These are phyloP conservation scores for Apogon hyalosoma DNA, from an alignment of 2,797 vertebrate genomes.

Conservation along the genomic window DNA sequence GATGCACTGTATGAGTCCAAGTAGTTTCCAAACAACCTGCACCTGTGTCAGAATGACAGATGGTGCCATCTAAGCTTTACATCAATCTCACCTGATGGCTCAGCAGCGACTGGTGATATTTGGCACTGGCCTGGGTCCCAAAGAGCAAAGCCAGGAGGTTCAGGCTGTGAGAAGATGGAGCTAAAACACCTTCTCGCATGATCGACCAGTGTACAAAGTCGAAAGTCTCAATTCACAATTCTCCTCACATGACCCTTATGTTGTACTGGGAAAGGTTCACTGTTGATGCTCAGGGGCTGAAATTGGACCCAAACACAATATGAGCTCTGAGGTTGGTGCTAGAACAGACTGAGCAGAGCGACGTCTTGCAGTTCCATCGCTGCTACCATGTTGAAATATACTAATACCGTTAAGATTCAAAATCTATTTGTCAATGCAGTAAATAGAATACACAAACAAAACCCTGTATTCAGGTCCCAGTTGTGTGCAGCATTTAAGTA, in stretches of 20 bases:
- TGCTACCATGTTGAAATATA: too few relatives aligned
- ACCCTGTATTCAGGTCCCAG: too few relatives aligned
- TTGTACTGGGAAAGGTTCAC: background rate
- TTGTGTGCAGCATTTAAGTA: too few relatives aligned
- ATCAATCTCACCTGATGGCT: slow-evolving; percentile 61
- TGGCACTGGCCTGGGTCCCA: slow-evolving; percentile 32
- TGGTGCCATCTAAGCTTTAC: slow-evolving; percentile 40
- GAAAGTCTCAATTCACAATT: slow-evolving; percentile 21
- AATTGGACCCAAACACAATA: too few relatives aligned
- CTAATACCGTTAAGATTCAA: too few relatives aligned
- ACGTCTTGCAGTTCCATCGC: too few relatives aligned
- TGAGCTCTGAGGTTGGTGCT: too few relatives aligned
- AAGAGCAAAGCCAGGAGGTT: slow-evolving; percentile 23
- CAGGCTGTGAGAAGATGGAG: slow-evolving; percentile 21
- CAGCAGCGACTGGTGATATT: slow-evolving; percentile 42
- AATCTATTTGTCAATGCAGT: too few relatives aligned
- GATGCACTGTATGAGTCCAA: slow-evolving; percentile 16
- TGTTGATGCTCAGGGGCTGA: background rate
- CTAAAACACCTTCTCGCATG: slow-evolving; percentile 27
- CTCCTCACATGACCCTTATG: slow-evolving; percentile 3
- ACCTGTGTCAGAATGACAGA: slow-evolving; percentile 67
- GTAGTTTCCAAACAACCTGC: slow-evolving; percentile 51
- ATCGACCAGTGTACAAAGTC: slow-evolving; percentile 1
- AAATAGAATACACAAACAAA: too few relatives aligned
- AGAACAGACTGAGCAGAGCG: too few relatives aligned